Conservation (phyloP, 1,140 invertebrate species). For the Papilio xuthus region DNA sequence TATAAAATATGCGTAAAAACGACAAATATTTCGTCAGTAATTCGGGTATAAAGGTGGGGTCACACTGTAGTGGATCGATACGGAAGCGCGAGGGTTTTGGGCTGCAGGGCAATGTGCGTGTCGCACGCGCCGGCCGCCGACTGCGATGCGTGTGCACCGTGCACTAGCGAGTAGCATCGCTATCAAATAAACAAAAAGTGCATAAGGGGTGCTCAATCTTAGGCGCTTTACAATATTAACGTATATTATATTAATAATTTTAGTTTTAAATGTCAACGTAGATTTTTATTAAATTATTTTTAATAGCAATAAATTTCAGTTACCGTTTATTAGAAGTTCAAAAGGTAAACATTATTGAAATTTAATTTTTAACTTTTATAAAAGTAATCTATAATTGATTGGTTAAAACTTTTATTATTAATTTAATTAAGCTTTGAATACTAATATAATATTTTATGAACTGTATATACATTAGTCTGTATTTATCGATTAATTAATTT, state of each 20-base stretch:
- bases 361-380: too few species aligned
- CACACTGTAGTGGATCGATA: slow-evolving; percentile 41
- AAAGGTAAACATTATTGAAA: too few species aligned
- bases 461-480: too few species aligned
- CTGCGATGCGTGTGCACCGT: slow-evolving; percentile 67
- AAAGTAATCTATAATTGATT: too few species aligned
- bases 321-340: too few species aligned
- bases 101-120: slow-evolving; percentile 55
- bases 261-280: too few species aligned
- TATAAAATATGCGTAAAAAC: not conserved
- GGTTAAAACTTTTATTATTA: too few species aligned
- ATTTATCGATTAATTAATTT: too few species aligned
- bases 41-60: slow-evolving; percentile 42
- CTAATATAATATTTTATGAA: too few species aligned
- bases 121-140: slow-evolving; percentile 66
- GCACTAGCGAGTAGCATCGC: slow-evolving; percentile 65
- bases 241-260: not conserved
- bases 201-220: slow-evolving; percentile 59
- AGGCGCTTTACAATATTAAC: slow-evolving; percentile 55
- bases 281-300: not conserved
- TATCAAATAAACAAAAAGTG: slow-evolving; percentile 77
- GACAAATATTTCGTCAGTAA: not conserved
- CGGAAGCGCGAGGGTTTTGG: slow-evolving; percentile 45
- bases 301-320: not conserved
- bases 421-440: too few species aligned